Evolutionary conservation across 2,113 vertebrate species (phyloP), one percentile per base, ranked within the genome.

Genomic region (Saccopteryx bilineata): DNA sequence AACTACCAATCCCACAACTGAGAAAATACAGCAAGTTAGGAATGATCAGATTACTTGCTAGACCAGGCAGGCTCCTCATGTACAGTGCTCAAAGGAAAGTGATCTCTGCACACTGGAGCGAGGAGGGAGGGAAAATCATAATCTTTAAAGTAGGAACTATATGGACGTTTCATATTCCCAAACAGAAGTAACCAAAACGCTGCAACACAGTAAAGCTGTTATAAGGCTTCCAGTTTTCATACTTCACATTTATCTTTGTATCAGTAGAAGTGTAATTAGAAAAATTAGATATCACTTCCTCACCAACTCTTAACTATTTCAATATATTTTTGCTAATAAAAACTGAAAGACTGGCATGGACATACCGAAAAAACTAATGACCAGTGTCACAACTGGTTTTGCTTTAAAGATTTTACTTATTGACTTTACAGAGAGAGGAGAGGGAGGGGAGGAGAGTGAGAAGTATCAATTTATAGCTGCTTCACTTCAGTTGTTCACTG

Each of bases 141-240:
- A 69, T n/a, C 46, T 71, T 79, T 39, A 69, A 86, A 90, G 46
- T 9, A 76, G 5, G 68, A 46, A 79, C 5, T 48, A 82, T 33
- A 1, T 48, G 31, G 90, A 39, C 6, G 46, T 74, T 76, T 8
- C 24, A 84, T 50, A 15, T 23, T 5, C 24, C 12, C 26, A 92
- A 93, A 66, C 23, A 90, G 85, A 96, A 84, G 14, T 52, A 21
- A 87, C 5, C 54, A 72, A 90, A 93, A 52, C 87, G 19, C n/a
- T 60, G 11, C 33, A 90, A 56, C n/a, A 11, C 18, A 81, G 61
- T 26, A 92, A 93, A 46, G 12, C 26, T 92, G 39, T 39, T 88
- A 71, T 89, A 94, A 83, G 56, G 10, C 18, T 82, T 94, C 9
- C 72, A 80, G 19, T 74, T 95, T 61, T 84, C 63, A 65, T 82